These are phyloP conservation scores for Caprella mutica DNA, from an alignment of 2,888 invertebrate species.

Conservation along the genomic window DNA sequence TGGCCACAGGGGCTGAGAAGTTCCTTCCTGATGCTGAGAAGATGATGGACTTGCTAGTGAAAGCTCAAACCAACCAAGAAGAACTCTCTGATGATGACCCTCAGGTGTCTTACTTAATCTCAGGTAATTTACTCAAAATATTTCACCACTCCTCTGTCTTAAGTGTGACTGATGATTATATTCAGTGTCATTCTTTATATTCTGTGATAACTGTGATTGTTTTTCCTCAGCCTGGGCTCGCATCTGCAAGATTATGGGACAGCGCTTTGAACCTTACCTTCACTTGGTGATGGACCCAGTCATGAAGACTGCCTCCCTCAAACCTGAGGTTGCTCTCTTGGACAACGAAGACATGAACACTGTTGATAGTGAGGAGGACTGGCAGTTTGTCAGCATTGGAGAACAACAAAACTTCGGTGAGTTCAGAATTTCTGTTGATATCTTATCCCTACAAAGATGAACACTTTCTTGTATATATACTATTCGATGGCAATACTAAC, in stretches of 20 bases:
- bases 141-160: no score
- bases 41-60: conserved; percentile 86
- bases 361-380: conserved; percentile 74
- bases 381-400: conserved; percentile 87
- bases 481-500: no score
- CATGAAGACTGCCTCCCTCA: conserved; percentile 78
- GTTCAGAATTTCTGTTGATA: no score
- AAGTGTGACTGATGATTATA: no score
- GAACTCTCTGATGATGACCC: conserved; percentile 83
- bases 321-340: conserved; percentile 54
- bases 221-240: conserved; percentile 98
- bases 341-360: conserved; percentile 50
- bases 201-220: no score
- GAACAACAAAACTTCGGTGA: conserved; percentile 91
- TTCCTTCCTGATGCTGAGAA: conserved; percentile 72
- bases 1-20: conserved; percentile 45
- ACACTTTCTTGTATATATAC: no score
- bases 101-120: conserved; percentile 92
- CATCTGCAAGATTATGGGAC: conserved; percentile 87
- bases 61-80: conserved; percentile 73
- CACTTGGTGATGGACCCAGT: conserved; percentile 94
- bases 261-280: conserved; percentile 77
- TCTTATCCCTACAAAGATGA: no score
- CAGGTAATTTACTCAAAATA: no score
- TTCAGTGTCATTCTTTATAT: no score